Conservation (phyloP, 2,113 vertebrate genomes). For the Sylvilagus bachmani region DNA sequence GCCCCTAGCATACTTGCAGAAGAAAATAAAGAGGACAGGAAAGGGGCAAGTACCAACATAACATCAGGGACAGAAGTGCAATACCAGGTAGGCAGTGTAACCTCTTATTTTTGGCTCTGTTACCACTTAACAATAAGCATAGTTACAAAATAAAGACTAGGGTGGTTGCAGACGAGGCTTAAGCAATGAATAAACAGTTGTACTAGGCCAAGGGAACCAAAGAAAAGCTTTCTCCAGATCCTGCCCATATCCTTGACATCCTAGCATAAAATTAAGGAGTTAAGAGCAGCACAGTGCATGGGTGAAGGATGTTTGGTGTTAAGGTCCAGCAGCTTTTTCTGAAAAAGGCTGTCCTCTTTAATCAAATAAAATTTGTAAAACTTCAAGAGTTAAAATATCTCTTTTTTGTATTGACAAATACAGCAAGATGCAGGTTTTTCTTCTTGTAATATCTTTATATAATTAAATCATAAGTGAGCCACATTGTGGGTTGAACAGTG, state of each 20-base stretch:
- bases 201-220: background rate
- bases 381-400: background rate
- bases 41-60: background rate
- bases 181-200: background rate
- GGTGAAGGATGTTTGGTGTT: background rate
- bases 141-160: background rate
- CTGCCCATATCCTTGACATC: background rate
- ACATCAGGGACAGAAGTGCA: background rate
- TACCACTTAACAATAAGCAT: background rate
- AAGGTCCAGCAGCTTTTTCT: background rate
- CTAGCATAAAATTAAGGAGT: background rate
- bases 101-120: background rate
- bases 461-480: background rate
- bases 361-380: background rate
- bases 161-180: background rate
- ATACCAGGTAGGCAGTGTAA: background rate
- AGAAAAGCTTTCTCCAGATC: background rate
- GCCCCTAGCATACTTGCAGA: background rate
- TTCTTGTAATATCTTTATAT: background rate
- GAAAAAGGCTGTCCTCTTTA: background rate
- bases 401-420: background rate
- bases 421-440: background rate
- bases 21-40: background rate
- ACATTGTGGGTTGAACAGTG: background rate
- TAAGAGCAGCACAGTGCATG: fast-evolving